Base-by-base conservation (phyloP, 2,797 vertebrate species). In the Scolopax bukidnonensis region DNA sequence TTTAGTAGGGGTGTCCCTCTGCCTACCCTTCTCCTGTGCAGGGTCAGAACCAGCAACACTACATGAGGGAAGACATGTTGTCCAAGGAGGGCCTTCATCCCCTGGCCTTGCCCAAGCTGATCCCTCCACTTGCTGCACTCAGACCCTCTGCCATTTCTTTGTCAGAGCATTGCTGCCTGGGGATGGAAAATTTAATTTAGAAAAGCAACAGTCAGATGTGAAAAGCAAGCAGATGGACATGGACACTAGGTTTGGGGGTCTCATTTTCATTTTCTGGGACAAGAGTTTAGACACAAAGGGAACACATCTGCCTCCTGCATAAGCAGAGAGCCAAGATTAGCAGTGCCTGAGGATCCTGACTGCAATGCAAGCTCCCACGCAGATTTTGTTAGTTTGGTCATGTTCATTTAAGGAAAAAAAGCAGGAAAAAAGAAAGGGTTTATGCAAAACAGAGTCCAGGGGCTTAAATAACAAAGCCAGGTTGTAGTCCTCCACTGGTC, bases 231-330 rank as follows among this genome's bases (percentile, higher is more conserved):
- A 93, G 54, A 84, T 90, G 61, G 41, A 32, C 64, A 21, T 53
- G 53, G 78, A 81, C 60, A 54, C 25, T 38, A 76, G 33, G 87
- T 75, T 33, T 90, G 36, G 33, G 33, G 56, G 57, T 89, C n/a
- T 93, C 48, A 73, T 89, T 87, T 90, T 47, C 51, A 56, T 93
- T 95, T 92, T 87, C 82, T 84, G 91, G 64, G 61, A 71, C 50
- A 91, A 56, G 65, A 71, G 43, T 84, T 71, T 64, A 83, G 75
- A 90, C 51, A 80, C 51, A 84, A 90, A 45, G 56, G 71, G 41
- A 91, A 27, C 45, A 84, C 59, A 88, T 84, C 88, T 90, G 73
- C 33, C 80, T 88, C 38, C 67, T 57, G 61, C 41, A 32, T 30
- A 89, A 78, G 48, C 15, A 64, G 43, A 63, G 14, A 68, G 70